These are phyloP conservation scores for Drosophila longiperda DNA, from an alignment of 2,888 invertebrate genomes.

Conservation along the genomic window DNA sequence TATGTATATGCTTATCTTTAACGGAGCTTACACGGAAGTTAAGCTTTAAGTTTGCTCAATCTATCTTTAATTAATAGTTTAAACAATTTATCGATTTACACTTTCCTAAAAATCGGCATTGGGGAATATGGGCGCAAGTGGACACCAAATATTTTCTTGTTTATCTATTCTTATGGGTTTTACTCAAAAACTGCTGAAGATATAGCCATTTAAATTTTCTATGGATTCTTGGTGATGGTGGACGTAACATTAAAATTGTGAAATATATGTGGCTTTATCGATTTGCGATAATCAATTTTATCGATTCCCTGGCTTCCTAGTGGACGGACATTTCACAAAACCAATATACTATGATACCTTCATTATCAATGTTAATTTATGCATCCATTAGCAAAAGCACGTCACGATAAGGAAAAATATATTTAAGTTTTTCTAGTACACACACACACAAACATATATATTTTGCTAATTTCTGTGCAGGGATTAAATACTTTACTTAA, in stretches of 20 bases:
- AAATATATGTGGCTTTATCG: not conserved
- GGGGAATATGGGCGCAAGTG: no score
- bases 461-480: not conserved
- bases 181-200: no score
- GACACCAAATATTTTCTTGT: no score
- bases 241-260: not conserved
- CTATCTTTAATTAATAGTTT: no score
- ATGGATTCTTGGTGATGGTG: no score
- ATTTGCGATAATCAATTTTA: not conserved
- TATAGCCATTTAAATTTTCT: no score
- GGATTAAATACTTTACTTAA: not conserved
- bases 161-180: no score
- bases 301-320: not conserved
- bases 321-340: not conserved
- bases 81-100: no score
- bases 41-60: no score
- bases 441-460: not conserved
- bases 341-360: not conserved
- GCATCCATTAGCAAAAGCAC: slow-evolving; percentile 39
- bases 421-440: slow-evolving; percentile 3
- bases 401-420: slow-evolving; percentile 29
- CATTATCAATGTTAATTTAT: slow-evolving; percentile 10
- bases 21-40: no score
- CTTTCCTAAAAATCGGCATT: no score
- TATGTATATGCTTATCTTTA: no score